phyloP scores from a whole-genome alignment of 2,797 vertebrate genomes.

The Rhabdomys pumilio region DNA sequence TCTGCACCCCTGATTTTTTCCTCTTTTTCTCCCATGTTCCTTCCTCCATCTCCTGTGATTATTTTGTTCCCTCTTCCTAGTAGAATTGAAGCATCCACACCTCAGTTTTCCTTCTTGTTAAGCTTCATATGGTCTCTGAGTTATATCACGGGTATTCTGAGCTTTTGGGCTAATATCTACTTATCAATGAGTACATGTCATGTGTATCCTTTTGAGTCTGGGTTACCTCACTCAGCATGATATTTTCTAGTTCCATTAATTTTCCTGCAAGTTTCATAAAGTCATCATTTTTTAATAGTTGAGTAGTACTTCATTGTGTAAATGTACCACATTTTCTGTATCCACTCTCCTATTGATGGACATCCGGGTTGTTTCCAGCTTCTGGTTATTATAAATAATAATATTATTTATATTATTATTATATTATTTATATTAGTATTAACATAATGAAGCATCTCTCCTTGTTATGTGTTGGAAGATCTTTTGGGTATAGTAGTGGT shows the following conservation, averaged over 20 bases:
- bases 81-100: not conserved
- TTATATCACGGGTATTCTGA: not conserved
- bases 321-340: not conserved
- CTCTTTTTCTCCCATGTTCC: no score
- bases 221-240: not conserved
- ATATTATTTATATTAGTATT: no score
- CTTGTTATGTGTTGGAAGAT: not conserved
- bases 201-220: not conserved
- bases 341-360: not conserved
- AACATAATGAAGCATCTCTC: not conserved
- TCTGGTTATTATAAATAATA: not conserved
- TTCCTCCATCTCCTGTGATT: not conserved
- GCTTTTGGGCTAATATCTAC: not conserved
- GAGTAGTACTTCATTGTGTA: not conserved
- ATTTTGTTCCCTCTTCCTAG: not conserved
- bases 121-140: not conserved
- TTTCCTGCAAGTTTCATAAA: not conserved
- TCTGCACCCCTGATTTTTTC: no score
- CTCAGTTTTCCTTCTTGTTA: not conserved
- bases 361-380: not conserved
- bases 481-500: not conserved
- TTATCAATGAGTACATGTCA: not conserved
- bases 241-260: not conserved
- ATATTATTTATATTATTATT: no score
- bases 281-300: not conserved